Conservation (phyloP, 1,140 invertebrate genomes). For the Bacillus rossius region DNA sequence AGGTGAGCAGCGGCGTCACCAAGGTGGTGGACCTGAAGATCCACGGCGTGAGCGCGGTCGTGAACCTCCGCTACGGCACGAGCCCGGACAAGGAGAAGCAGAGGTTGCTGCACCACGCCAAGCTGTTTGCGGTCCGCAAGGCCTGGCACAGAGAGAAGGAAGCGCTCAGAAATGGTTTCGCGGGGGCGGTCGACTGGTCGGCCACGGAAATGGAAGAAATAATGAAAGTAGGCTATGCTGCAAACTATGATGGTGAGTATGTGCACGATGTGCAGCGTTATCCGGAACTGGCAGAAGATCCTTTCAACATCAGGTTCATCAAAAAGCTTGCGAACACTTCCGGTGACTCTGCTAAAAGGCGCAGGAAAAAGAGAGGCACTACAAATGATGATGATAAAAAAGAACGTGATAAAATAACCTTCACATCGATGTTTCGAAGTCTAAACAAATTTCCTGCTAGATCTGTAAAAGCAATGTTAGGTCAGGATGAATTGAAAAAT, state of each 20-base stretch:
- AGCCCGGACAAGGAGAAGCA: conserved; percentile 83
- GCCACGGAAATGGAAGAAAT: conserved; percentile 79
- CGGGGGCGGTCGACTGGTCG: conserved; percentile 57
- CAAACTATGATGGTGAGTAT: conserved; percentile 85
- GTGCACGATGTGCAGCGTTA: conserved; percentile 83
- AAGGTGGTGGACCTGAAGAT: conserved; percentile 67
- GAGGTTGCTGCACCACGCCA: conserved; percentile 81
- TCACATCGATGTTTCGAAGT: background rate
- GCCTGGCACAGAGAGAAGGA: conserved; percentile 91
- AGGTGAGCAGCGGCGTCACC: background rate
- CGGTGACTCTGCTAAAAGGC: conserved; percentile 6
- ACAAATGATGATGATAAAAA: background rate
- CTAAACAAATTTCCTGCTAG: background rate
- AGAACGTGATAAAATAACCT: background rate
- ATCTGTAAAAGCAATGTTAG: background rate
- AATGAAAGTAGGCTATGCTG: conserved; percentile 71
- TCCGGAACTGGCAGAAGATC: conserved; percentile 91
- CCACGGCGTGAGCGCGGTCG: conserved; percentile 72
- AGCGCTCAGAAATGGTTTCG: conserved; percentile 67
- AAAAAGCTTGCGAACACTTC: conserved; percentile 51
- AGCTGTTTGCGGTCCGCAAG: conserved; percentile 74
- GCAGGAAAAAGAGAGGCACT: background rate
- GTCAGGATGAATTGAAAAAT: background rate
- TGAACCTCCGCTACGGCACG: conserved; percentile 84
- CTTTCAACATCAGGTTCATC: conserved; percentile 86